Evolutionary conservation across 2,888 invertebrate species (phyloP).

Genomic region (Heliconius ethilla): DNA sequence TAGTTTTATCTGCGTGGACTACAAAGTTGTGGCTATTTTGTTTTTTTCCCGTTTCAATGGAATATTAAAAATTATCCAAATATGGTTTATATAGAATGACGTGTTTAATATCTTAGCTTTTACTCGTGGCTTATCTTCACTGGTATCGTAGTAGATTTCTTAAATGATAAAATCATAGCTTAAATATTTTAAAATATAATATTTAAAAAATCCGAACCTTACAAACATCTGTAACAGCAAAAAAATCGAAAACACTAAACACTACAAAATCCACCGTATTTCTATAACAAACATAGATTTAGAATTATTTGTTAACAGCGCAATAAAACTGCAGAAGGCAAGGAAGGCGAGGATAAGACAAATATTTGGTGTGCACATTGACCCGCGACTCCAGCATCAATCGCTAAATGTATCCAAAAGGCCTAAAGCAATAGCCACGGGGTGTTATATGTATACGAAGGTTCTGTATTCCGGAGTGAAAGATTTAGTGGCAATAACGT

Average conservation of each 20-base stretch:
- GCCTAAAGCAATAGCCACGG: slow-evolving; percentile 66
- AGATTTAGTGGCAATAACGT: slow-evolving; percentile 81
- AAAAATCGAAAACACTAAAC: not conserved
- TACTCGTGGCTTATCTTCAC: too few relatives aligned
- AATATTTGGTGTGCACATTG: slow-evolving; percentile 65
- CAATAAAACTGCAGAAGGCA: slow-evolving; percentile 65
- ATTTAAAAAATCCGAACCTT: too few relatives aligned
- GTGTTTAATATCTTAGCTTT: too few relatives aligned
- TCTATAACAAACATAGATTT: slow-evolving; percentile 45
- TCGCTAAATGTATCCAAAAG: slow-evolving; percentile 67
- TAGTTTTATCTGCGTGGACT: too few relatives aligned
- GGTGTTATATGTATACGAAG: slow-evolving; percentile 49
- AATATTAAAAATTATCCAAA: too few relatives aligned
- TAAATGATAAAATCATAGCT: too few relatives aligned
- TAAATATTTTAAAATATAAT: too few relatives aligned
- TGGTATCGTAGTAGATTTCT: too few relatives aligned
- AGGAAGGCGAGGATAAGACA: slow-evolving; percentile 55
- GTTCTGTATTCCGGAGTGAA: slow-evolving; percentile 61
- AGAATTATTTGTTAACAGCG: slow-evolving; percentile 67
- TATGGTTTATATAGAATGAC: too few relatives aligned
- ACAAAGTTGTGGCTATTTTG: too few relatives aligned
- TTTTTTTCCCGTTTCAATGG: too few relatives aligned
- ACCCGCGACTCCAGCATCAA: slow-evolving; percentile 55
- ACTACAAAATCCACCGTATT: not conserved
- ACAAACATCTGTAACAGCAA: not conserved